Conservation (phyloP, 2,797 vertebrate genomes). For the Takifugu ocellatus region DNA sequence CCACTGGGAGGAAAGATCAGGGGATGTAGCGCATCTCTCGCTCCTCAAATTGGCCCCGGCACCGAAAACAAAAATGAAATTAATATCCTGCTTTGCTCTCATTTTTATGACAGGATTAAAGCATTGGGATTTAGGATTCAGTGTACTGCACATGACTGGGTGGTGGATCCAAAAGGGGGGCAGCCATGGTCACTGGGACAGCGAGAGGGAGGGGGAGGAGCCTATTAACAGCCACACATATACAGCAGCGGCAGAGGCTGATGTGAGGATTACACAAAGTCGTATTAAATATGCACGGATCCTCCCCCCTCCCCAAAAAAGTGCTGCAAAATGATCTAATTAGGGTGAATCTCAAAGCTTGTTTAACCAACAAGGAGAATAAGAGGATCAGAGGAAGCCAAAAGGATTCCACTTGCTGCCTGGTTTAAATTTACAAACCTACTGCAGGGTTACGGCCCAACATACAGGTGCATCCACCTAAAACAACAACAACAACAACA, state of each 20-base stretch:
- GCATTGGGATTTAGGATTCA: constrained; percentile 51
- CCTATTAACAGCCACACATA: constrained; percentile 31
- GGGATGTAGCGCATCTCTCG: constrained; percentile 34
- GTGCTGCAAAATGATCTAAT: constrained; percentile 47
- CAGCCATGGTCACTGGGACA: constrained; percentile 15
- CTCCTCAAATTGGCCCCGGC: constrained; percentile 53
- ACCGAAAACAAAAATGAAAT: constrained; percentile 56
- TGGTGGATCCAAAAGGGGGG: constrained; percentile 26
- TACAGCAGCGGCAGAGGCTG: constrained; percentile 26
- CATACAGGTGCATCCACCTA: neutral
- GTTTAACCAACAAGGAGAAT: constrained; percentile 14
- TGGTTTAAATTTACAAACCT: constrained; percentile 15
- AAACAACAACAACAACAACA: neutral
- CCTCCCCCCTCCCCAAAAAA: constrained; percentile 16
- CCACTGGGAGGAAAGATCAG: constrained; percentile 44
- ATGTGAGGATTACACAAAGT: constrained; percentile 49
- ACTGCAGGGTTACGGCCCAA: neutral
- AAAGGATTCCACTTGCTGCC: constrained; percentile 21
- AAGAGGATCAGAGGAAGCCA: constrained; percentile 29
- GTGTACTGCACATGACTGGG: constrained; percentile 28
- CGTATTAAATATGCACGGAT: constrained; percentile 36
- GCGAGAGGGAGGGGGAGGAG: constrained; percentile 18
- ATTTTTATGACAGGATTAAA: constrained; percentile 53
- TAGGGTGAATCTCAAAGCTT: constrained; percentile 46
- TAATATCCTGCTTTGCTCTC: constrained; percentile 56